phyloP scores from a whole-genome alignment of 2,113 vertebrate species.

The Zosterops pallidus region DNA sequence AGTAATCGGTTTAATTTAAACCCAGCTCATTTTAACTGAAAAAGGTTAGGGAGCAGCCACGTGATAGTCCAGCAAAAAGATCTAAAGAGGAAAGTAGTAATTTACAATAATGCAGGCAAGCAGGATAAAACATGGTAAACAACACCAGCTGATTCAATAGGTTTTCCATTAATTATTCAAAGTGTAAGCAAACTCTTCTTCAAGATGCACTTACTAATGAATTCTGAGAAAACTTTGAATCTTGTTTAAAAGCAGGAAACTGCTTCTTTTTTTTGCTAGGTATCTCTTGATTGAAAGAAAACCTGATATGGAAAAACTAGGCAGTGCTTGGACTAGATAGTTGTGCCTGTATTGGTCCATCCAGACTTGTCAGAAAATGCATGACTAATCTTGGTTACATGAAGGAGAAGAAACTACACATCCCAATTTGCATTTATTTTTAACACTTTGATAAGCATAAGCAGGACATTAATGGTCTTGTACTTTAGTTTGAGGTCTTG shows the following conservation, averaged over 20 bases:
- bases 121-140: neutral
- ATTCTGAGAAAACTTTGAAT: neutral
- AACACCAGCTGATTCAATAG: neutral
- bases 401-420: neutral
- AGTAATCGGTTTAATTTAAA: constrained; percentile 18
- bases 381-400: neutral
- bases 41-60: neutral
- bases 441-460: neutral
- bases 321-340: neutral
- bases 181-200: neutral
- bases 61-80: neutral
- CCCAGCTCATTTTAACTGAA: constrained; percentile 15
- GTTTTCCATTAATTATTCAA: neutral
- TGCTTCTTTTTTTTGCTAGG: neutral
- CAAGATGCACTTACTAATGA: neutral
- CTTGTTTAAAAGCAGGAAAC: neutral
- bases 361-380: neutral
- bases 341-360: neutral
- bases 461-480: neutral
- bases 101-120: neutral
- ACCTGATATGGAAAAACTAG: neutral
- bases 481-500: neutral
- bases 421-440: neutral
- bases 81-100: neutral
- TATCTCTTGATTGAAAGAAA: neutral